Base-by-base conservation (phyloP, 2,797 vertebrate genomes). In the Scolopax bukidnonensis region DNA sequence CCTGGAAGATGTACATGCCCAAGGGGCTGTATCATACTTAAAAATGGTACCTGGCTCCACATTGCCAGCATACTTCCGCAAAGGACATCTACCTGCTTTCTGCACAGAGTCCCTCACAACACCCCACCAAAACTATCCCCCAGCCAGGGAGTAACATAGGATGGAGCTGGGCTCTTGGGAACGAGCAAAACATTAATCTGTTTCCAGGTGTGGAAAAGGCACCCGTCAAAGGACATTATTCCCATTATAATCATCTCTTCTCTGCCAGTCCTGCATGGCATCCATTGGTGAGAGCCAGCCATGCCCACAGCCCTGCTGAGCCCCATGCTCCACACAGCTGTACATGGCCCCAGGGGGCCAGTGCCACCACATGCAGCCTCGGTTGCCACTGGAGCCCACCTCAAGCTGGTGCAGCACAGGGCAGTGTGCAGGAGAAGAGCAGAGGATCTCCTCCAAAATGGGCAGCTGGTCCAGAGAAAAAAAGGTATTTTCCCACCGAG, bases 401-500 rank as follows among this genome's bases (percentile, higher is more conserved):
- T 16, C 11, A 11, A 51, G 36, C 19, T 43, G 24, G 43, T 6
- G 8, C 41, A 74, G 86, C 28, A 40, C 7, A n/a, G 28, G 33
- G 30, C 6, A 4, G 32, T 67, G 30, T 0, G 0, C 17, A 5
- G 1, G 1, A 83, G 41, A 1, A 2, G 30, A 59, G 38, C 20
- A 45, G 12, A 5, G 14, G 6, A 9, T 33, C 30, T 59, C 25
- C 45, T 77, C 71, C 20, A 14, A 47, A 71, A 32, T 1, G 1
- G 30, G 63, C 0, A 1, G 11, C 71, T 24, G 38, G 9, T 24
- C 40, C 41, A 41, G 4, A 24, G 9, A 21, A n/a, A 33, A 33
- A 45, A 51, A 33, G 15, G 12, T 13, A 18, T 38, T 36, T 63
- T 53, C 24, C 50, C 30, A 51, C 8, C 0, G 4, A 67, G 67